Base-by-base conservation (phyloP, 2,888 invertebrate species). In the Meghimatium bilineatum region DNA sequence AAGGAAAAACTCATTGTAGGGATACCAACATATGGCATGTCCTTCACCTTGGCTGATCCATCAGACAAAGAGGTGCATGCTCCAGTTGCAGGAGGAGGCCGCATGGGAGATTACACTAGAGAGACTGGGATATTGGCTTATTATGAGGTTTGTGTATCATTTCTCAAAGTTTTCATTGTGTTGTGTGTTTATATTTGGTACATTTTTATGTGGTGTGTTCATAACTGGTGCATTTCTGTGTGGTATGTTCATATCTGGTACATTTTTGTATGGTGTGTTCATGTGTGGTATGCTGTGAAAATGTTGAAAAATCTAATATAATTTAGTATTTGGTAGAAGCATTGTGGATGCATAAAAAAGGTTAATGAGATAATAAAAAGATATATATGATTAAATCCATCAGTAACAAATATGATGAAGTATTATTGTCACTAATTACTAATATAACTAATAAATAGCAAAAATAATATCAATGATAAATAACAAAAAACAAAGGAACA, bases 81-180 rank as follows among this genome's bases (percentile, higher is more conserved):
- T 0, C 96, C 97, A 0, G 97, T 97, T 0, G 96, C 96, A 56
- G 97, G 97, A 63, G 97, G 97, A 49, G 98, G 98, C 75, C 95
- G 95, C 1, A 84, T 77, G 82, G 86, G 86, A 5, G 96, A 96
- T 89, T 98, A 96, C 94, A 98, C 98, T 0, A 96, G 96, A 88
- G 98, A 99, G 94, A 96, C 97, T 8, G 99, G 99, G 32, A 98
- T 98, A 93, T 95, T 98, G 94, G 97, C 98, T 10, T 99, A 98
- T 94, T 99, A 98, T 92, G 99, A 99, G 95, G 95, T 95, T n/a
- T 23, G 60, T 63, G n/a, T 1, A 3, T 56, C 10, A 23, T 56
- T 10, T 56, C 2, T 14, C 2, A 10, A 56, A 14, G 56, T 56
- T 10, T 17, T 3, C 17, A 23, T 12, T 49, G 49, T 49, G 17